Base-by-base conservation (phyloP, 2,888 invertebrate species). In the Acanthosepion pharaonis region DNA sequence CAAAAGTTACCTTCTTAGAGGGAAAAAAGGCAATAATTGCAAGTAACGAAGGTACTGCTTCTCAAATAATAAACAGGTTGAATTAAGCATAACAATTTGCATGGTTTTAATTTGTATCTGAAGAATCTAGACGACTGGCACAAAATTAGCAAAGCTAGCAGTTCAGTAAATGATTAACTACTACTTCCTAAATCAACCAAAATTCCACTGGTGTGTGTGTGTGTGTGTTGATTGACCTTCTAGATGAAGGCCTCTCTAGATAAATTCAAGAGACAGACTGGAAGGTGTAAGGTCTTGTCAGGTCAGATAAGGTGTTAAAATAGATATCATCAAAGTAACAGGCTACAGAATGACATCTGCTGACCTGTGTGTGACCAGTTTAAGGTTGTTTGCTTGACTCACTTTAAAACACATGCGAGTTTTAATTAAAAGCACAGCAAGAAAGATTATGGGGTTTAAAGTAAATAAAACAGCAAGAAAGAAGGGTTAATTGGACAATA, bases 61-160 rank as follows among this genome's bases (percentile, higher is more conserved):
- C 11, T 78, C 28, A 3, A 78, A 64, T 55, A 20, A 59, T 59
- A 59, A 78, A 8, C n/a, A 78, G n/a, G 78, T 78, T 78, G 78
- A 78, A 78, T 78, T 28, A 78, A 78, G 78, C 78, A 78, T 78
- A 8, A 78, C 78, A 78, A 78, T 78, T n/a, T 78, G 78, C 78
- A 78, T 78, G 28, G 78, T 78, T 78, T 78, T 78, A 78, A 78
- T 78, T 78, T 78, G 78, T 78, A 78, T 78, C n/a, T n/a, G n/a
- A 78, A n/a, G 78, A 78, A 78, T 78, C 78, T 78, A 78, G 78
- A 78, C 64, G 64, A 64, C 78, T 78, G 78, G 78, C 8, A 78
- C n/a, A n/a, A 78, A 78, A 78, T 78, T 78, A 78, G n/a, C n/a
- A 78, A 78, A n/a, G 78, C 78, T 78, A 78, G n/a, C 78, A 78